These are phyloP conservation scores for Myotis yumanensis DNA, from an alignment of 2,113 vertebrate species.

Conservation along the genomic window DNA sequence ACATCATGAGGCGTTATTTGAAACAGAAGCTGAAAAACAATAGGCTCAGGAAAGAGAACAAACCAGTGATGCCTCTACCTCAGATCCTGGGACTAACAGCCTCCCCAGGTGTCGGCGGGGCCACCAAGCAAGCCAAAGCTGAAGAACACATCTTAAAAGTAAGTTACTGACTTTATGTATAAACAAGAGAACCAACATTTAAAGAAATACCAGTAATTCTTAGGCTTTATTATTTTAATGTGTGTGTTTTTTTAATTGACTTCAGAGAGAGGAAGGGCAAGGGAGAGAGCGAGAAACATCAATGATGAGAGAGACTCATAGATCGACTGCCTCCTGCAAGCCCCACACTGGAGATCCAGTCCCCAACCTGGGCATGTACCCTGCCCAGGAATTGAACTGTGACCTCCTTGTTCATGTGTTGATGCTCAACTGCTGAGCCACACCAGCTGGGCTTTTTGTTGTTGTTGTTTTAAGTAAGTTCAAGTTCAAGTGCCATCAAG, in stretches of 20 bases:
- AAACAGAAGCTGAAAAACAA: conserved; percentile 89
- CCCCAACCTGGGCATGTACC: no score
- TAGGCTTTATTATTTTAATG: background rate
- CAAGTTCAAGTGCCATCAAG: background rate
- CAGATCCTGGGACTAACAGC: conserved; percentile 96
- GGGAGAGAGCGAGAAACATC: no score
- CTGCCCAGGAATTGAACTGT: no score
- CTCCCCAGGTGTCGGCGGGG: conserved; percentile 93
- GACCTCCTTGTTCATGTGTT: no score
- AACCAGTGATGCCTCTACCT: conserved; percentile 83
- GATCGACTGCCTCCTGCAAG: no score
- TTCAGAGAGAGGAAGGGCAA: no score
- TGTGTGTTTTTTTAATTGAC: no score
- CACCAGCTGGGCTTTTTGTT: background rate
- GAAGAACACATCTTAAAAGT: conserved; percentile 95
- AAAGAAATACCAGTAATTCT: background rate
- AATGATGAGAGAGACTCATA: no score
- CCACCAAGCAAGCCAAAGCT: conserved; percentile 87
- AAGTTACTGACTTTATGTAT: conserved; percentile 68
- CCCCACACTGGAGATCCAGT: no score
- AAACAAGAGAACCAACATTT: background rate
- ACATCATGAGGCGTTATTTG: conserved; percentile 95
- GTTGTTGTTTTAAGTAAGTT: background rate
- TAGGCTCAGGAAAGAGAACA: conserved; percentile 84
- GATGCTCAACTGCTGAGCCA: no score